Evolutionary conservation across 2,113 vertebrate genomes (phyloP).

Genomic region (Fulmarus glacialis): DNA sequence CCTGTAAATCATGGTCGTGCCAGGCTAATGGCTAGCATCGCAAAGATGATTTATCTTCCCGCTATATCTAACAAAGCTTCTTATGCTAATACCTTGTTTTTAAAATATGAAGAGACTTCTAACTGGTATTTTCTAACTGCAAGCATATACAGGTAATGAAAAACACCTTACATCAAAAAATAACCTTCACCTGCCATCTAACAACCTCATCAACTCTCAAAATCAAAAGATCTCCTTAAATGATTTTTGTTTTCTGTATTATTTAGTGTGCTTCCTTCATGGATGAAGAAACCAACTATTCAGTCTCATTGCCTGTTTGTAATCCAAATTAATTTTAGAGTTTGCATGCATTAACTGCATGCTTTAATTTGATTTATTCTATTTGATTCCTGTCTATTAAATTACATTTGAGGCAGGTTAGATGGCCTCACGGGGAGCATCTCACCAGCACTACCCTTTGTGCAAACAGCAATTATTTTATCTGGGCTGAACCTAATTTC

Average conservation of each 20-base stretch:
- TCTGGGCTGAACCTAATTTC: not conserved
- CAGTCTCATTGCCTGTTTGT: not conserved
- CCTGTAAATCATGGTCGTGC: slow-evolving; percentile 5
- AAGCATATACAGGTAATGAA: not conserved
- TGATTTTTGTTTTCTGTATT: not conserved
- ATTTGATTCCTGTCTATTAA: slow-evolving; percentile 6
- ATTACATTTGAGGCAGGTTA: not conserved
- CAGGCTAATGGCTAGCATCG: slow-evolving; percentile 10
- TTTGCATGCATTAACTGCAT: not conserved
- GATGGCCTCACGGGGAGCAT: not conserved
- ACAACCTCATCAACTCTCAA: not conserved
- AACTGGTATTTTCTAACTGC: slow-evolving; percentile 16
- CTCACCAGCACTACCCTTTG: not conserved
- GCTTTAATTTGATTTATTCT: slow-evolving; percentile 25
- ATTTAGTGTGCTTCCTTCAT: not conserved
- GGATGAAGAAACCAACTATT: not conserved
- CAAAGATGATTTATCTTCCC: slow-evolving; percentile 32
- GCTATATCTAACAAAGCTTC: slow-evolving; percentile 27
- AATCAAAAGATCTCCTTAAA: not conserved
- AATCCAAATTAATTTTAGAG: not conserved
- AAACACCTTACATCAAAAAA: not conserved
- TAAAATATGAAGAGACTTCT: not conserved
- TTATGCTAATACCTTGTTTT: slow-evolving; percentile 13
- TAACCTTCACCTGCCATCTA: not conserved
- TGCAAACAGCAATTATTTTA: not conserved